phyloP scores from a whole-genome alignment of 1,140 invertebrate genomes.

The Bombus polaris region DNA sequence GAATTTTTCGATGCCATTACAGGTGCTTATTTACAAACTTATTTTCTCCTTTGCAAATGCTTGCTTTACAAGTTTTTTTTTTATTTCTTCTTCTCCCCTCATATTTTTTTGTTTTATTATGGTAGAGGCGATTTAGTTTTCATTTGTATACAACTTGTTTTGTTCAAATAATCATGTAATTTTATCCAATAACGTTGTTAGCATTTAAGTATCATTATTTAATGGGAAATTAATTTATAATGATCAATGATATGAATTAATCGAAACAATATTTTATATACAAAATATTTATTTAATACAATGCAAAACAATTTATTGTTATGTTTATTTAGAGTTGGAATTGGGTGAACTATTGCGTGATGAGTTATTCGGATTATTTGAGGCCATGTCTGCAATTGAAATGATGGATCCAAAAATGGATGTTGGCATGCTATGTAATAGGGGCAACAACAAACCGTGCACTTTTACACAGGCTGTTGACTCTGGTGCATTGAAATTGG shows the following conservation, averaged over 20 bases:
- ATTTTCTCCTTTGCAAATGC: conserved; percentile 8
- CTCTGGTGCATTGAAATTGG: conserved; percentile 91
- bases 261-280: background rate
- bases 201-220: background rate
- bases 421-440: conserved; percentile 98
- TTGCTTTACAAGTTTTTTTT: background rate
- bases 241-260: background rate
- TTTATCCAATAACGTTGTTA: background rate
- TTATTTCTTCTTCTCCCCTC: background rate
- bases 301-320: conserved; percentile 7
- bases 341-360: conserved; percentile 95
- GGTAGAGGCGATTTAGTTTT: background rate
- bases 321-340: conserved; percentile 86
- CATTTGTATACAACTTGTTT: background rate
- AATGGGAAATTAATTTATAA: background rate
- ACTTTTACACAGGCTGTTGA: conserved; percentile 94
- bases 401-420: conserved; percentile 99
- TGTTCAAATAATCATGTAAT: background rate
- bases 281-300: background rate
- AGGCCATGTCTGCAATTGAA: conserved; percentile 99
- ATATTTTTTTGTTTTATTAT: conserved; percentile 6
- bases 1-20: conserved; percentile 90
- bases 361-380: conserved; percentile 96
- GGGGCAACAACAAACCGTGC: conserved; percentile 91
- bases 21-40: conserved; percentile 82